Percentiles rank a stretch among this genome's conserved stretches.
Conservation (phyloP, 1,140 invertebrate genomes). For the Listronotus bonariensis region DNA sequence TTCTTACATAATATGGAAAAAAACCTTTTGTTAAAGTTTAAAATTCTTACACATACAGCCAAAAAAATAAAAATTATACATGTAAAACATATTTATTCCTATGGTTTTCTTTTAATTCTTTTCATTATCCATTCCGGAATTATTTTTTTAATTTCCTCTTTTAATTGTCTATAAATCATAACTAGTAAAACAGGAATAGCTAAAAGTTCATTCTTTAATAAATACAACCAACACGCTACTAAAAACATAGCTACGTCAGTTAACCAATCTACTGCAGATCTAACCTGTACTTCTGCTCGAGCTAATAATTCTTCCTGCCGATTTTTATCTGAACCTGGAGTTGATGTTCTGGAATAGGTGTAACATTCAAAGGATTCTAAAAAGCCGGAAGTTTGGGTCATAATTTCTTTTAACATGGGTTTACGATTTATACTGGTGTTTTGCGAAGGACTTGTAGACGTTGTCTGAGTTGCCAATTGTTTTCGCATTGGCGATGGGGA, state of each 20-base stretch:
- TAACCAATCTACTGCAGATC: conserved; percentile 67
- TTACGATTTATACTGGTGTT: conserved; percentile 28
- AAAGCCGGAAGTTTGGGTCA: conserved; percentile 51
- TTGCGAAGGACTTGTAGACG: conserved; percentile 14
- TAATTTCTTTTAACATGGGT: conserved; percentile 50
- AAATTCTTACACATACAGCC: too few relatives aligned
- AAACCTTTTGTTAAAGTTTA: too few relatives aligned
- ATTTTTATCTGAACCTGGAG: conserved; percentile 3
- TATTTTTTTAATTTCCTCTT: conserved; percentile 61
- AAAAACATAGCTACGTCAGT: conserved; percentile 72
- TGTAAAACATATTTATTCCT: too few relatives aligned
- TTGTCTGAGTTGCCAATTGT: not conserved
- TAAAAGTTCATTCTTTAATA: conserved; percentile 76
- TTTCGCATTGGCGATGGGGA: conserved; percentile 40
- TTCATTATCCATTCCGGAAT: conserved; percentile 54
- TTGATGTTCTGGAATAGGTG: conserved; percentile 17
- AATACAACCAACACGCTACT: conserved; percentile 76
- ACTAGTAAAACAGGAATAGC: conserved; percentile 76
- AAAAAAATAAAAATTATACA: too few relatives aligned
- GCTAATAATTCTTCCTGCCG: conserved; percentile 41
- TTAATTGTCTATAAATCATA: conserved; percentile 74
- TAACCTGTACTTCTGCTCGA: conserved; percentile 66
- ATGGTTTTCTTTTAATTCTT: conserved; percentile 11
- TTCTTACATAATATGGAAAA: too few relatives aligned
- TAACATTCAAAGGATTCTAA: conserved; percentile 37